Base-by-base conservation (phyloP, 2,888 invertebrate species). In the Caenorhabditis sinica region DNA sequence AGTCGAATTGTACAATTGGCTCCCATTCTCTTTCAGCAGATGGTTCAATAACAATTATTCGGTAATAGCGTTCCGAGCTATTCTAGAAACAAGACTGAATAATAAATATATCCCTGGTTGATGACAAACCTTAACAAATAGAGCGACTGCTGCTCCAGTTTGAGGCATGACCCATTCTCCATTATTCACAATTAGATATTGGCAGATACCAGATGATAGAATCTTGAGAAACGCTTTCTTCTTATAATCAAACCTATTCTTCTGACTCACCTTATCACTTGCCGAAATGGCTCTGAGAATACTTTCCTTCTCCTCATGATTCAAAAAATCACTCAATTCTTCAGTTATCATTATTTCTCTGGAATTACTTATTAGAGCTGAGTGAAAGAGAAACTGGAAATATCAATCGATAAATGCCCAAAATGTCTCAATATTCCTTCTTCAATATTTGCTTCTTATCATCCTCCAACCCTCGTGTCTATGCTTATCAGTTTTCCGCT, bases 41-140 rank as follows among this genome's bases (percentile, higher is more conserved):
- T 23, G 80, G 80, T 20, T 80, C 80, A n/a, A 80, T 80, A 11
- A 72, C 66, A n/a, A 49, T 17, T 13, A 80, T 80, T 28, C 63
- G 53, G 17, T 80, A 80, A 33, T 72, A 72, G 0, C 72, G 69
- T 51, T 80, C 80, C 0, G 72, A 58, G 13, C 80, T 80, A 51
- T 80, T 80, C 80, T 79, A 45, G 9, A 36, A 40, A 36, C n/a
- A 45, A 51, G 13, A 20, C 33, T 51, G 17, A 33, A 28, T 8
- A 13, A 17, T 45, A 15, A 23, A 49, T 53, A 28, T 49, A 1
- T 51, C 9, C 13, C 8, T 25, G 2, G 11, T n/a, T 23, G 23
- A 28, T 23, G 8, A 5, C 4, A 36, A 45, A 76, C 76, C 30
- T 76, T 76, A 0, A 76, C 17, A 76, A 76, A 76, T 9, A 76